Percentiles rank a stretch among this genome's conserved stretches.
phyloP scores from a whole-genome alignment of 2,113 vertebrate species.

The Clarias magur region DNA sequence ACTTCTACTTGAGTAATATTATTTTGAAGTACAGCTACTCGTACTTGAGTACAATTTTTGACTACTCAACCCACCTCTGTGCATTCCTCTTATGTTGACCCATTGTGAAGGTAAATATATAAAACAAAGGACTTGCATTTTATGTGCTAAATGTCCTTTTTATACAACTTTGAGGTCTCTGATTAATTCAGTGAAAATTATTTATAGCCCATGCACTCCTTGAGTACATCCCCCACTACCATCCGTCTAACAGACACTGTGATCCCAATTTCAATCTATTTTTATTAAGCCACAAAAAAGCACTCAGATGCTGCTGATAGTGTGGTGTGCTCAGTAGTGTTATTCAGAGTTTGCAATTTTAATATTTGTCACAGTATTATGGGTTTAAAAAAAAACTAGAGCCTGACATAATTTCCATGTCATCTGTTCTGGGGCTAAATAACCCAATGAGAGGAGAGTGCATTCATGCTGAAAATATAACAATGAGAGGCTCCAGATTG shows the following conservation, averaged over 20 bases:
- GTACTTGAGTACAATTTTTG: no score
- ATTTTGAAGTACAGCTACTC: no score
- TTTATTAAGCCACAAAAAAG: constrained; percentile 4
- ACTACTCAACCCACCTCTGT: no score
- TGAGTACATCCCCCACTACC: not conserved
- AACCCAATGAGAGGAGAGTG: constrained; percentile 35
- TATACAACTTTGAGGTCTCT: no score
- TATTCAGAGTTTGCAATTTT: constrained; percentile 19
- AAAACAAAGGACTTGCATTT: not conserved
- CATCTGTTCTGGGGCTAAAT: constrained; percentile 21
- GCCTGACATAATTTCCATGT: constrained; percentile 32
- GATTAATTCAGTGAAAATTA: not conserved
- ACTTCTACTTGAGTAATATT: no score
- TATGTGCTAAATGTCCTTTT: not conserved
- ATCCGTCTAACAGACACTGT: not conserved
- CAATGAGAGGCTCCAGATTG: constrained; percentile 50
- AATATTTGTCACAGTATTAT: constrained; percentile 21
- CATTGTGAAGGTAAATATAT: not conserved
- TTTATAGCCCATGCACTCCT: constrained; percentile 4
- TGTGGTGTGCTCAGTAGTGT: not conserved
- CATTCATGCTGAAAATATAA: constrained; percentile 50
- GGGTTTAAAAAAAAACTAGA: constrained; percentile 23
- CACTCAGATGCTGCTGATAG: not conserved
- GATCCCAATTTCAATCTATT: constrained; percentile 18
- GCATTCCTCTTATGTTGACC: not conserved